Evolutionary conservation across 2,888 invertebrate genomes (phyloP), one percentile per base, ranked within the genome.

Genomic region (Bursaphelenchus okinawaensis): DNA sequence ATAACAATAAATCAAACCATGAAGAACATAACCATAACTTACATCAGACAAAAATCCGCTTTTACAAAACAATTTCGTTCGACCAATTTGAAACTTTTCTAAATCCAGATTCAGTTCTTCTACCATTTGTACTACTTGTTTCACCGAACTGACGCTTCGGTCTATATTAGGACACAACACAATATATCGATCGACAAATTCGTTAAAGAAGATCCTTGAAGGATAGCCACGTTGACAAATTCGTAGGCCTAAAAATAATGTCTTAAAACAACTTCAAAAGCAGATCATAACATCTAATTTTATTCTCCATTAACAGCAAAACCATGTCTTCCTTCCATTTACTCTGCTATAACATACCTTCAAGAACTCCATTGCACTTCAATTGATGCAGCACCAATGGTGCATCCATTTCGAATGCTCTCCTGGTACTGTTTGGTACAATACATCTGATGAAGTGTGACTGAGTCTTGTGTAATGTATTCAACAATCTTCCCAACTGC

Each of bases 311-410:
- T n/a, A n/a, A n/a, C n/a, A n/a, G n/a, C n/a, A n/a, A n/a, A n/a
- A n/a, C n/a, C n/a, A n/a, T n/a, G n/a, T n/a, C n/a, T n/a, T n/a
- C n/a, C n/a, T n/a, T n/a, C n/a, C n/a, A n/a, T n/a, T n/a, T n/a
- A n/a, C n/a, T n/a, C n/a, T n/a, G n/a, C n/a, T n/a, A n/a, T n/a
- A 12, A 40, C 40, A 16, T 98, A 88, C 96, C 98, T 90, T 98
- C 98, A 88, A 98, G 91, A 87, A 98, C 98, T 91, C 98, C 98
- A 90, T 98, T 98, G 90, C 98, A 98, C 83, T 94, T 94, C 85
- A 95, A 61, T 60, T 81, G 81, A 28, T 80, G 71, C 56, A 81
- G 67, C 16, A 79, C 73, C 20, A 81, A 64, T 0, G 75, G 71
- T 4, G 74, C 76, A 66, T 79, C 72, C 52, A 82, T 66, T 52